A percentile compares a stretch with the other conserved stretches of the same genome.
Evolutionary conservation across 2,797 vertebrate genomes (phyloP).

Genomic region (Nannoperca obscura): DNA sequence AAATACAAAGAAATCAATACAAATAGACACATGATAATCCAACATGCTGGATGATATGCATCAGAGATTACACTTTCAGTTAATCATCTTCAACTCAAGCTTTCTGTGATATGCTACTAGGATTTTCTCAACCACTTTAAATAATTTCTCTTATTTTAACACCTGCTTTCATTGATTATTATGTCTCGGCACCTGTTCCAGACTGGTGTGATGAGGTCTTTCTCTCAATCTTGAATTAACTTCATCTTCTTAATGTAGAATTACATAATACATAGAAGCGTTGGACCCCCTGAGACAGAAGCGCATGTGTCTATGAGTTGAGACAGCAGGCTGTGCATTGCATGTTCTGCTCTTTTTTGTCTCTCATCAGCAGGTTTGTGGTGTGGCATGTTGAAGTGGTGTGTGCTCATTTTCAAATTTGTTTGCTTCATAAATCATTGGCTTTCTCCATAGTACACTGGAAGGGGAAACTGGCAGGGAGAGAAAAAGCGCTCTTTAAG

Average conservation of each 20-base stretch:
- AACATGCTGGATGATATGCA: constrained; percentile 5
- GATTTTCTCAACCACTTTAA: constrained; percentile 28
- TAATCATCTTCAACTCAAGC: constrained; percentile 26
- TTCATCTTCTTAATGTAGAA: constrained; percentile 48
- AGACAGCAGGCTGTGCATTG: constrained; percentile 44
- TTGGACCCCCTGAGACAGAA: constrained; percentile 34
- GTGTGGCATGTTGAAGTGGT: constrained; percentile 75
- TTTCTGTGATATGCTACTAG: background rate
- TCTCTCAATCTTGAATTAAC: constrained; percentile 65
- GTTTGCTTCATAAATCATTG: constrained; percentile 82
- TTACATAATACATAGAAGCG: constrained; percentile 34
- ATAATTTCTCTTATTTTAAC: constrained; percentile 12
- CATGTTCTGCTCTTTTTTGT: constrained; percentile 64
- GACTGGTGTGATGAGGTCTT: constrained; percentile 56
- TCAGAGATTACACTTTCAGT: background rate
- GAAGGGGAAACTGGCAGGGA: constrained; percentile 68
- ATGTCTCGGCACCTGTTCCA: constrained; percentile 55
- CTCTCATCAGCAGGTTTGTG: constrained; percentile 82
- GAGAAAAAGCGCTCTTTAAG: constrained; percentile 74
- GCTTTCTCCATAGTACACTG: constrained; percentile 53
- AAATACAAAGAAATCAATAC: constrained; percentile 26
- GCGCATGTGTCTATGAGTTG: constrained; percentile 38
- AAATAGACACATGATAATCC: constrained; percentile 22
- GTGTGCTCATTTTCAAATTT: constrained; percentile 77
- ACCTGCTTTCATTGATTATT: constrained; percentile 23